A percentile compares a stretch with the other conserved stretches of the same genome.
Evolutionary conservation across 2,797 vertebrate genomes (phyloP).

Genomic region (Discoglossus pictus): DNA sequence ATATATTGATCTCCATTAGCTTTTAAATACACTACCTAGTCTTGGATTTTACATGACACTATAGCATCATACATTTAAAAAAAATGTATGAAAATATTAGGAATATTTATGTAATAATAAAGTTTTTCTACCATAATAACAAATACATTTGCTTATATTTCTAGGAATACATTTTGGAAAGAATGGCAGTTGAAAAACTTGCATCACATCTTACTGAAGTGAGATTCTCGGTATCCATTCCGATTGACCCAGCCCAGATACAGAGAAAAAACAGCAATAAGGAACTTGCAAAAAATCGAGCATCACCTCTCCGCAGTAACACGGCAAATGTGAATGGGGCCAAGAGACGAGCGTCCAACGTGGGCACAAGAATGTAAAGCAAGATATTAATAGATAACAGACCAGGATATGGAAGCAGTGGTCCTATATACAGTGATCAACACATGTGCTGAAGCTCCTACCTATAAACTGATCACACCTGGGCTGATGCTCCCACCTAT

Average conservation of each 20-base stretch:
- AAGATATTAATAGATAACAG: not conserved
- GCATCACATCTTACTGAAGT: conserved; percentile 55
- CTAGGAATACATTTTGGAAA: conserved; percentile 77
- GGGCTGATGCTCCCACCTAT: too few species aligned
- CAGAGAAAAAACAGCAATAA: conserved; percentile 38
- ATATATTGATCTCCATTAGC: too few species aligned
- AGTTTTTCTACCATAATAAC: too few species aligned
- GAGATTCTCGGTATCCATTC: conserved; percentile 45
- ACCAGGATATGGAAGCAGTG: too few species aligned
- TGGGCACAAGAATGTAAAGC: not conserved
- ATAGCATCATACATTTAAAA: too few species aligned
- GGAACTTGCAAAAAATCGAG: conserved; percentile 57
- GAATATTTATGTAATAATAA: too few species aligned
- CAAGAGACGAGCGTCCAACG: not conserved
- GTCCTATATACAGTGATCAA: too few species aligned
- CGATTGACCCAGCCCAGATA: conserved; percentile 33
- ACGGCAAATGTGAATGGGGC: not conserved
- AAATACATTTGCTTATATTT: conserved; percentile 13
- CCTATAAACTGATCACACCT: too few species aligned
- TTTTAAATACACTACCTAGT: too few species aligned
- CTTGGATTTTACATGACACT: too few species aligned
- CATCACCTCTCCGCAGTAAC: not conserved
- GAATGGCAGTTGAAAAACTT: conserved; percentile 62
- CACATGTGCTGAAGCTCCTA: too few species aligned
- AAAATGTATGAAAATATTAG: too few species aligned